Evolutionary conservation across 2,113 vertebrate genomes (phyloP), one percentile per base, ranked within the genome.

Genomic region (Albula glossodonta): DNA sequence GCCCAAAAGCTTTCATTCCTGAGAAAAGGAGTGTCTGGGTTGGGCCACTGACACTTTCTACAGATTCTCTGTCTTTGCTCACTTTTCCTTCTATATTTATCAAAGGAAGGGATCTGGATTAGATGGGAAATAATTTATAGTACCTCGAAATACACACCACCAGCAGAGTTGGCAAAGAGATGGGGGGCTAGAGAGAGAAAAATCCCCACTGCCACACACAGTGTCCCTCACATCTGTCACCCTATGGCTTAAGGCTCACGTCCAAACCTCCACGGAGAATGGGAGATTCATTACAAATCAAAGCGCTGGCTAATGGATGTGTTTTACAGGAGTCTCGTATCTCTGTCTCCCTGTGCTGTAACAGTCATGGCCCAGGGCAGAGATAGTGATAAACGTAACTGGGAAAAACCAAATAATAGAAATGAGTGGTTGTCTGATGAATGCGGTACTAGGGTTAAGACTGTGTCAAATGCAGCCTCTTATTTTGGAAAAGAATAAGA

Each of bases 101-200:
- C 3, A 52, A 78, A 85, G 84, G 74, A 78, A 85, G 84, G 51
- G 51, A 56, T 85, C 74, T 17, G 84, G 52, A 78, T 81, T 80
- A 81, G 80, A 66, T 31, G 48, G 78, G 48, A 85, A 60, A 63
- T 63, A 51, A 51, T 31, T 74, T 78, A 79, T 51, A 51, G n/a
- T 15, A 63, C 51, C 78, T 79, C 25, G 56, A 81, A 48, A 70
- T 48, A 31, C 57, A 25, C 52, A n/a, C 80, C 50, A n/a, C 80
- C 80, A 52, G 80, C n/a, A n/a, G 49, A 81, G 56, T 51, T 66
- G 79, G 79, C 50, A 48, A 48, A 41, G 41, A 19, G 78, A n/a
- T 74, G n/a, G 51, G 41, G 57, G 49, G 83, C 5, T 41, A 50
- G 83, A 51, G 17, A 56, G 57, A 11, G 79, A 41, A 66, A 31